Evolutionary conservation across 2,888 invertebrate genomes (phyloP), one percentile per base, ranked within the genome.

Genomic region (Caradrina clavipalpis): DNA sequence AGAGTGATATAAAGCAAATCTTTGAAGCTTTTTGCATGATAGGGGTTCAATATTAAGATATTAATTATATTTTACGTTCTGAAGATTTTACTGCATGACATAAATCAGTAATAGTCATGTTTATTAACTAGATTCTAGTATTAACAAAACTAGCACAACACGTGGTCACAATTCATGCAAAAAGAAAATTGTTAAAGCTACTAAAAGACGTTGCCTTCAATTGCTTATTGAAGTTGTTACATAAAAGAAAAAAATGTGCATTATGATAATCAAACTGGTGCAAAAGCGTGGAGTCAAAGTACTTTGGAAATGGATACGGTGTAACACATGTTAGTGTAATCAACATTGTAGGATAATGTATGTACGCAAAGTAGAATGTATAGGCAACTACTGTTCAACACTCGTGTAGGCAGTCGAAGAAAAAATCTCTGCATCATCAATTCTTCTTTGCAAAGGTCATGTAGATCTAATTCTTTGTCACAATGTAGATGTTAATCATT

Each of bases 1-100:
- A 69, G 35, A 69, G 67, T 78, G 84, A 85, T 79, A 71, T 71
- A 85, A 35, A 81, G 80, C 79, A 82, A 80, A 74, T 73, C 26
- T 72, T 70, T 59, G 8, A 76, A 73, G 69, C 75, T 62, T 62
- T 75, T 59, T 69, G 66, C 58, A 71, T 75, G 69, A 72, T 50
- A 42, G 39, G 8, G 35, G 5, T 45, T 61, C 15, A 55, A 56
- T 51, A 62, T 50, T 65, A 54, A 22, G 5, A 69, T 55, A 53
- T 64, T 63, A 59, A 59, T 39, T 47, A 57, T 57, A 0, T 42
- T 62, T 75, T 51, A 64, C n/a, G n/a, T 50, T 63, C 15, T 51
- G n/a, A 42, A 22, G 10, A 50, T 57, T 57, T 59, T 67, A 76
- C 35, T 55, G 47, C 21, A 78, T 66, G 50, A 57, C 45, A 54